phyloP scores from a whole-genome alignment of 2,888 invertebrate species.

The Agrilus biguttatus region DNA sequence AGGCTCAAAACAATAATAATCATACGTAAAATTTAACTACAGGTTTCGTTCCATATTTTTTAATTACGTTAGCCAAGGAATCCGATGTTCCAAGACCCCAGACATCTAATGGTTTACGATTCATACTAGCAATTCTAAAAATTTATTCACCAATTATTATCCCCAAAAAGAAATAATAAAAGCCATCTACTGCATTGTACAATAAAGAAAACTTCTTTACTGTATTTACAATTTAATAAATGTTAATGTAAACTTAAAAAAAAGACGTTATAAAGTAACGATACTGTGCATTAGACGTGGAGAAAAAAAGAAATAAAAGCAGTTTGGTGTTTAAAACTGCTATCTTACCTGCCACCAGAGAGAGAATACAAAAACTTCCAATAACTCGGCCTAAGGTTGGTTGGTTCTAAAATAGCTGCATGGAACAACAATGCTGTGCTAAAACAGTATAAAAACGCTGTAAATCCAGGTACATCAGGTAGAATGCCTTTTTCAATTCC shows the following conservation, averaged over 20 bases:
- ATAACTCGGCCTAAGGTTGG: constrained; percentile 64
- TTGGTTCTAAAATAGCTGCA: constrained; percentile 64
- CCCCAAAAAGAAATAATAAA: not conserved
- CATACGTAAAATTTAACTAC: constrained; percentile 8
- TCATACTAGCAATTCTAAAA: constrained; percentile 42
- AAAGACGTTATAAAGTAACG: too few relatives aligned
- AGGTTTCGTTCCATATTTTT: constrained; percentile 30
- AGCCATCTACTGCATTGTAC: too few relatives aligned
- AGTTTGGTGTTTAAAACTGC: too few relatives aligned
- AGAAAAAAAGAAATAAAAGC: not conserved
- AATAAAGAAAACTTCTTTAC: too few relatives aligned
- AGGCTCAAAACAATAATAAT: not conserved
- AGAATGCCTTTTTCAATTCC: constrained; percentile 50
- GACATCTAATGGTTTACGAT: constrained; percentile 40
- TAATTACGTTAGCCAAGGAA: constrained; percentile 32
- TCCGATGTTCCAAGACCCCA: constrained; percentile 44
- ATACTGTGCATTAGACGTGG: too few relatives aligned
- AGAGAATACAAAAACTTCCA: constrained; percentile 64
- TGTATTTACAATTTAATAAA: too few relatives aligned
- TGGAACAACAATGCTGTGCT: constrained; percentile 68
- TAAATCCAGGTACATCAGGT: constrained; percentile 55
- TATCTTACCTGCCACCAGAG: constrained; percentile 53
- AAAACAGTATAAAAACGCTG: constrained; percentile 56
- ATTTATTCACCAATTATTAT: not conserved
- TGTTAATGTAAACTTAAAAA: too few relatives aligned